These are phyloP conservation scores for Meriones unguiculatus DNA, from an alignment of 2,113 vertebrate genomes.

Conservation along the genomic window DNA sequence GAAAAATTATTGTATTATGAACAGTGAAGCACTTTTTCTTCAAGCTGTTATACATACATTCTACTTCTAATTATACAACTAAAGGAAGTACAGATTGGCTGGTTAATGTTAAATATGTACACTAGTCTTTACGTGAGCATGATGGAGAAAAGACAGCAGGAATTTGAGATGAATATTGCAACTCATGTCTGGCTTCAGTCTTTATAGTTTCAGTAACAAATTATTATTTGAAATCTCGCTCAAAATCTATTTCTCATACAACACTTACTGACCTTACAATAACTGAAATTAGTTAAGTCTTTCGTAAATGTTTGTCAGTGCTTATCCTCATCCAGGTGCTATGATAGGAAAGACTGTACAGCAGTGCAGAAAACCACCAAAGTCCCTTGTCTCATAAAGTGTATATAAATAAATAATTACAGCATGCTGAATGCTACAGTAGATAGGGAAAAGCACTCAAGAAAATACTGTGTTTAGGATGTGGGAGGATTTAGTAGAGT, in stretches of 20 bases:
- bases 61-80: neutral
- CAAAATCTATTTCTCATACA: neutral
- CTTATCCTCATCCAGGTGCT: neutral
- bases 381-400: no score
- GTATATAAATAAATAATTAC: neutral
- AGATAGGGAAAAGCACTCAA: neutral
- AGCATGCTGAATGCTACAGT: neutral
- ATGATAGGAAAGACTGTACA: neutral
- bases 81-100: neutral
- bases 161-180: neutral
- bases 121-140: neutral
- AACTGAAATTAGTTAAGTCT: neutral
- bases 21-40: neutral
- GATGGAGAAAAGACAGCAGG: neutral
- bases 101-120: neutral
- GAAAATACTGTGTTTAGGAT: neutral
- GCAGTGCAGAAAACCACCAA: neutral
- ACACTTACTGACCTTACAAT: neutral
- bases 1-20: neutral
- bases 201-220: constrained; percentile 5
- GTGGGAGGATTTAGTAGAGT: neutral
- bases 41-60: neutral
- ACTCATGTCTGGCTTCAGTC: neutral
- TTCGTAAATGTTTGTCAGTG: neutral
- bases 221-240: neutral